phyloP scores from a whole-genome alignment of 2,797 vertebrate genomes.

The Falco berigora region DNA sequence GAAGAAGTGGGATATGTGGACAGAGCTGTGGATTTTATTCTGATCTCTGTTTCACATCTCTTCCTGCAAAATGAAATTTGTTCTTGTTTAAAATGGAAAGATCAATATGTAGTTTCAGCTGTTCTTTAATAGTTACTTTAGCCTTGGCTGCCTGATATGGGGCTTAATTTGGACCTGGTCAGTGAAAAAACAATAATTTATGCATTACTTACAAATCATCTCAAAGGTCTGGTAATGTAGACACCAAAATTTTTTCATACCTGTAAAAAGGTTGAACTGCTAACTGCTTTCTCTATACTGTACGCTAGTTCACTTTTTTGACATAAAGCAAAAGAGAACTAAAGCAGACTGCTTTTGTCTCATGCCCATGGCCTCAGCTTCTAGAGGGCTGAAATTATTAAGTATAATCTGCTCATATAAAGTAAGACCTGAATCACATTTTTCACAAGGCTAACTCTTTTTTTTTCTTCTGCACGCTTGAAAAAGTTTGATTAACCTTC shows the following conservation, averaged over 20 bases:
- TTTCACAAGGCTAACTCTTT: not conserved
- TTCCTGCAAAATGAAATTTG: not conserved
- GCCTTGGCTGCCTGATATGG: not conserved
- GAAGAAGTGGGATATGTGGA: not conserved
- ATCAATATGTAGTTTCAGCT: conserved; percentile 24
- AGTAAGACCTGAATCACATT: not conserved
- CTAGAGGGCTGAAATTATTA: not conserved
- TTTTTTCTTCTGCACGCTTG: not conserved
- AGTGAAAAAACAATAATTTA: not conserved
- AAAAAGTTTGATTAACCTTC: conserved; percentile 1
- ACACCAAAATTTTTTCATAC: not conserved
- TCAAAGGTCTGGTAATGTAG: not conserved
- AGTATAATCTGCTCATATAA: not conserved
- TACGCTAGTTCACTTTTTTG: not conserved
- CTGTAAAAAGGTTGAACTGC: not conserved
- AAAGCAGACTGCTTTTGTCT: not conserved
- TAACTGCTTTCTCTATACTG: not conserved
- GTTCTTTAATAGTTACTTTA: not conserved
- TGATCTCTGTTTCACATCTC: not conserved
- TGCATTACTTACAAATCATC: not conserved
- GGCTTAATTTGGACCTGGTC: not conserved
- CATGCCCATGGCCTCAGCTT: not conserved
- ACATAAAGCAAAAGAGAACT: not conserved
- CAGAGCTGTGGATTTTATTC: not conserved
- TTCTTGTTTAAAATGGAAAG: not conserved